Base-by-base conservation (phyloP, 2,888 invertebrate genomes). In the Diploptera punctata region DNA sequence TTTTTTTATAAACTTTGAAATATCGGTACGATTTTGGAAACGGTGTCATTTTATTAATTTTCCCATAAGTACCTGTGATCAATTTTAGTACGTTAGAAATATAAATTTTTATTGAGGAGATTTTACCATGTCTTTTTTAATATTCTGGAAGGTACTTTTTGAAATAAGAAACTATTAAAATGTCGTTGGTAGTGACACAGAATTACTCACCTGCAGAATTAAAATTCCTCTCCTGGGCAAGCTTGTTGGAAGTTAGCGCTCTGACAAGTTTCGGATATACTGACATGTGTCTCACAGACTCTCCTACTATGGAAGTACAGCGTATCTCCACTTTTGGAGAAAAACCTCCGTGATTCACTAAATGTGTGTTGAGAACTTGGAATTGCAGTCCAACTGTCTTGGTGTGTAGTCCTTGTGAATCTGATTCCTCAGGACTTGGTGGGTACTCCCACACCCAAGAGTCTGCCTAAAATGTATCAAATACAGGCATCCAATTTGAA, bases 251-350 rank as follows among this genome's bases (percentile, higher is more conserved):
- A 43, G 70, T 61, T 13, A 69, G 54, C n/a, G 38, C 29, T 1
- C 16, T 57, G 4, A 57, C 62, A 9, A 62, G 47, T 16, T 47
- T 26, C 26, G 61, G 29, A 19, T 43, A 26, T 7, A 70, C 70
- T 5, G 18, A 16, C n/a, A 43, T 52, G 54, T 61, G 26, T 13
- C 70, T 31, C 26, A 13, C 21, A 16, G 29, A 43, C 9, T 43
- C 70, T 7, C 70, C 57, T 71, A 81, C 78, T 26, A 79, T 78
- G 57, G 81, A 79, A 70, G 79, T 79, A 78, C 82, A 82, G 47
- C 79, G 77, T 26, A 82, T 76, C 75, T 81, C 81, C 38, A 82
- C 75, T n/a, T n/a, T 7, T 13, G 47, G 47, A n/a, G n/a, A n/a
- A 31, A 76, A 77, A 26, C 77, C 77, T 44, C 47, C 21, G 9